Evolutionary conservation across 2,888 invertebrate species (phyloP).

Genomic region (Drosophila testacea): DNA sequence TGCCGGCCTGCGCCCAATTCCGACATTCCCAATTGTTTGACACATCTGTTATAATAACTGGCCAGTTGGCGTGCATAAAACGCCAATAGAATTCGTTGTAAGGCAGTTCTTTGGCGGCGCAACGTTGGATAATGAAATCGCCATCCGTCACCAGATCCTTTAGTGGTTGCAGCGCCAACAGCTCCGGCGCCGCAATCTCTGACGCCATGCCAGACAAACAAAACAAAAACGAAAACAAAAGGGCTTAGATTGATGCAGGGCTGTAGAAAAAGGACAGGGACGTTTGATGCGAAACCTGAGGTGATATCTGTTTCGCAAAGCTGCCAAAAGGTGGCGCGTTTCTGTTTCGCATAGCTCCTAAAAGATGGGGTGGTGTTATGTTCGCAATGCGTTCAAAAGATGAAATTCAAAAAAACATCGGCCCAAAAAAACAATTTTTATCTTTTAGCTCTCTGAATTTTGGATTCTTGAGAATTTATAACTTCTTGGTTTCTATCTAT

Average conservation of each 20-base stretch:
- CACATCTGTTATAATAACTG: conserved; percentile 89
- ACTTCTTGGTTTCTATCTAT: too few relatives aligned
- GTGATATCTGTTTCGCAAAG: too few relatives aligned
- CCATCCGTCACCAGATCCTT: background rate
- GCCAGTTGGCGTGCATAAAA: conserved; percentile 87
- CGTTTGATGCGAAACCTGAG: too few relatives aligned
- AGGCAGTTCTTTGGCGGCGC: conserved; percentile 61
- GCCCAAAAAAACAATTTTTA: too few relatives aligned
- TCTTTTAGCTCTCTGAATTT: too few relatives aligned
- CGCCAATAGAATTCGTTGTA: conserved; percentile 88
- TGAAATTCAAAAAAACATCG: too few relatives aligned
- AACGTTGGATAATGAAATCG: conserved; percentile 36
- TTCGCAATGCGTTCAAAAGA: too few relatives aligned
- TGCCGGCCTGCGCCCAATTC: conserved; percentile 86
- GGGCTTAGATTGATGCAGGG: conserved; percentile 3
- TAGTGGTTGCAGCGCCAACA: conserved; percentile 51
- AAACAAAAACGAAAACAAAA: conserved; percentile 58
- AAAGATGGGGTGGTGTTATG: too few relatives aligned
- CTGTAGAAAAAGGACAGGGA: too few relatives aligned
- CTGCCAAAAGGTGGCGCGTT: too few relatives aligned
- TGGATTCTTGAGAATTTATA: too few relatives aligned
- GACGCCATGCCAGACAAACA: conserved; percentile 56
- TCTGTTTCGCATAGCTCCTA: too few relatives aligned
- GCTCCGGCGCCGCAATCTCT: conserved; percentile 45
- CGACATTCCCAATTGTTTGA: conserved; percentile 88